phyloP scores from a whole-genome alignment of 1,140 invertebrate genomes.

The Zaprionus lachaisei region DNA sequence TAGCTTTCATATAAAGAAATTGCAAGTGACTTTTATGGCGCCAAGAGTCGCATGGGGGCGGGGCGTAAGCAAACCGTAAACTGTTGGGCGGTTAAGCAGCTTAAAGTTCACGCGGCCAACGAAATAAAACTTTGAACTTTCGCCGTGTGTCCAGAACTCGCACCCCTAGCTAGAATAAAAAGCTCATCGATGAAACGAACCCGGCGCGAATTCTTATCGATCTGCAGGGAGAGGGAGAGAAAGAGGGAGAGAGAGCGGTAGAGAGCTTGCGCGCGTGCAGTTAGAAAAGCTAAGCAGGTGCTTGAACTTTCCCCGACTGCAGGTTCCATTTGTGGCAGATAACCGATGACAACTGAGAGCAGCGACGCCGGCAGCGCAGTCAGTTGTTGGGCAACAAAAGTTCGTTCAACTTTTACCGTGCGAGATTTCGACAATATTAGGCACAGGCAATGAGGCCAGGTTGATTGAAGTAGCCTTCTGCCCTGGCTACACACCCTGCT shows the following conservation, averaged over 20 bases:
- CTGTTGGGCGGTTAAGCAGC: background rate
- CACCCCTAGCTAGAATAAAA: constrained; percentile 24
- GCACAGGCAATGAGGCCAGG: constrained; percentile 30
- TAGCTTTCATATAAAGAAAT: background rate
- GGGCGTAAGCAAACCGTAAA: background rate
- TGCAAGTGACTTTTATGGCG: background rate
- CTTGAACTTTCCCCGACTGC: constrained; percentile 56
- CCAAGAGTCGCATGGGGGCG: too few species aligned
- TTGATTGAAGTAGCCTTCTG: constrained; percentile 36
- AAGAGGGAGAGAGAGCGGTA: background rate
- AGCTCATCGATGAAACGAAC: constrained; percentile 75
- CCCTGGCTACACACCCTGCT: background rate
- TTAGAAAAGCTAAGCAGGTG: constrained; percentile 54
- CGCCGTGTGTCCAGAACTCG: constrained; percentile 2
- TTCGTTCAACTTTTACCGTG: constrained; percentile 50
- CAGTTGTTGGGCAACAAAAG: constrained; percentile 39
- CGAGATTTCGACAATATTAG: constrained; percentile 50
- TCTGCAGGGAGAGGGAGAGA: background rate
- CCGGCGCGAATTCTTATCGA: constrained; percentile 20
- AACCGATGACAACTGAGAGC: background rate
- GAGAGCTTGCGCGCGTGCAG: constrained; percentile 15
- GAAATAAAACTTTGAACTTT: constrained; percentile 61
- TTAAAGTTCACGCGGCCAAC: constrained; percentile 9
- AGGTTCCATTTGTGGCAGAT: constrained; percentile 18
- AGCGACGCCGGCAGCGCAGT: constrained; percentile 11